phyloP scores from a whole-genome alignment of 1,140 invertebrate genomes.

The Anoplolepis gracilipes region DNA sequence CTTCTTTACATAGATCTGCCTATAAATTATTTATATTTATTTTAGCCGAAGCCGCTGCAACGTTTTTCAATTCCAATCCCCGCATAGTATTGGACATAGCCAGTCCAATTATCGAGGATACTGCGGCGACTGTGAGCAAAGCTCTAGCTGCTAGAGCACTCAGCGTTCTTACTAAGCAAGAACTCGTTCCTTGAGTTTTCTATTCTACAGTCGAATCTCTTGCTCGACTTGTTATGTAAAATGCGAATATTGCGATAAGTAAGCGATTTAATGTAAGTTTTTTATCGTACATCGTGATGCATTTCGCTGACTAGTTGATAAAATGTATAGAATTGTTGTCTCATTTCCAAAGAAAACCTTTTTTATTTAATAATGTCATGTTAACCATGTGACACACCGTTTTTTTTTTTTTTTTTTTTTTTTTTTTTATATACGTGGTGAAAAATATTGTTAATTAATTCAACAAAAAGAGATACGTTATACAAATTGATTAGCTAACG shows the following conservation, averaged over 20 bases:
- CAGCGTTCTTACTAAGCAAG: constrained; percentile 86
- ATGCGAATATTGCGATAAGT: not conserved
- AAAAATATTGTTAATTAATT: constrained; percentile 10
- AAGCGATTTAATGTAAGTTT: not conserved
- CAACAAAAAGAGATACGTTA: not conserved
- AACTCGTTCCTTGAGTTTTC: constrained; percentile 84
- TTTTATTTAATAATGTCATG: not conserved
- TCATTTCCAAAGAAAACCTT: constrained; percentile 6
- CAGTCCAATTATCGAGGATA: constrained; percentile 90
- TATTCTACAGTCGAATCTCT: not conserved
- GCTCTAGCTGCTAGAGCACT: constrained; percentile 88
- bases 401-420: not conserved
- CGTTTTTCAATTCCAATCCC: constrained; percentile 90
- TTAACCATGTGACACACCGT: not conserved
- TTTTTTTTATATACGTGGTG: not conserved
- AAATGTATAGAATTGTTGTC: constrained; percentile 3
- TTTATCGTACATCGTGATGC: not conserved
- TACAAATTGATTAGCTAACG: not conserved
- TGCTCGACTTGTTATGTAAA: not conserved
- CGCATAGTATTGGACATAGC: constrained; percentile 89
- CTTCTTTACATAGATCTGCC: not conserved
- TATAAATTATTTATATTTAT: constrained; percentile 48
- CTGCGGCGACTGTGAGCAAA: constrained; percentile 87
- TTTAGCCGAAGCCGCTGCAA: constrained; percentile 87
- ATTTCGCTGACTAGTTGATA: not conserved